Conservation (phyloP, 2,113 vertebrate genomes). For the Anolis sagrei region DNA sequence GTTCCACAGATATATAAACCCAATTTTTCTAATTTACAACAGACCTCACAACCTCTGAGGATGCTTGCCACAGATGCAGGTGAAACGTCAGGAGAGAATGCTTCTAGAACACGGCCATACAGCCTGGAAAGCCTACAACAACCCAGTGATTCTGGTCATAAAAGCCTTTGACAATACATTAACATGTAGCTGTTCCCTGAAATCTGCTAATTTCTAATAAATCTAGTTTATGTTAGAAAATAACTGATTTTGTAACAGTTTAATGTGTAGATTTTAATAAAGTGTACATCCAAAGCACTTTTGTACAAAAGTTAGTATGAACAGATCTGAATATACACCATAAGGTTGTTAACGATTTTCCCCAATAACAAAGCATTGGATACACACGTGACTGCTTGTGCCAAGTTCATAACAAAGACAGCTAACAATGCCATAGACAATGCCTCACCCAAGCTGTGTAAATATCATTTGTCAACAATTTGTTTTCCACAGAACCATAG, state of each 20-base stretch:
- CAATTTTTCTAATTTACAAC: too few relatives aligned
- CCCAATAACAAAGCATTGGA: constrained; percentile 13
- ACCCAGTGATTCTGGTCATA: too few relatives aligned
- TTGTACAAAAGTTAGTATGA: constrained; percentile 39
- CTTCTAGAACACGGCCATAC: too few relatives aligned
- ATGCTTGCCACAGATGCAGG: too few relatives aligned
- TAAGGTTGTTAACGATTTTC: constrained; percentile 20
- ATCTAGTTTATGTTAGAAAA: not conserved
- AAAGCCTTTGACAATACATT: too few relatives aligned
- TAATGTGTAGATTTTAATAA: constrained; percentile 68
- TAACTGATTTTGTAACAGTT: not conserved
- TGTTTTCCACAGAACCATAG: constrained; percentile 20
- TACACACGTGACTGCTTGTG: constrained; percentile 55
- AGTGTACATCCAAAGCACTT: constrained; percentile 54
- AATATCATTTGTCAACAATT: constrained; percentile 31
- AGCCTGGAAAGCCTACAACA: too few relatives aligned
- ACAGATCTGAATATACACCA: constrained; percentile 41
- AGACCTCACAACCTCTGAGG: too few relatives aligned
- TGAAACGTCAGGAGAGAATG: too few relatives aligned
- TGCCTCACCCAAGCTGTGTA: constrained; percentile 19
- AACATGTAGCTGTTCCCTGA: not conserved
- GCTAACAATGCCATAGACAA: constrained; percentile 28
- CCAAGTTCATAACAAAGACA: constrained; percentile 39
- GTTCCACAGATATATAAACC: too few relatives aligned
- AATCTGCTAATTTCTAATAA: not conserved